A percentile compares a stretch with the other conserved stretches of the same genome.
phyloP scores from a whole-genome alignment of 2,113 vertebrate genomes.

The Rhipidura dahli region DNA sequence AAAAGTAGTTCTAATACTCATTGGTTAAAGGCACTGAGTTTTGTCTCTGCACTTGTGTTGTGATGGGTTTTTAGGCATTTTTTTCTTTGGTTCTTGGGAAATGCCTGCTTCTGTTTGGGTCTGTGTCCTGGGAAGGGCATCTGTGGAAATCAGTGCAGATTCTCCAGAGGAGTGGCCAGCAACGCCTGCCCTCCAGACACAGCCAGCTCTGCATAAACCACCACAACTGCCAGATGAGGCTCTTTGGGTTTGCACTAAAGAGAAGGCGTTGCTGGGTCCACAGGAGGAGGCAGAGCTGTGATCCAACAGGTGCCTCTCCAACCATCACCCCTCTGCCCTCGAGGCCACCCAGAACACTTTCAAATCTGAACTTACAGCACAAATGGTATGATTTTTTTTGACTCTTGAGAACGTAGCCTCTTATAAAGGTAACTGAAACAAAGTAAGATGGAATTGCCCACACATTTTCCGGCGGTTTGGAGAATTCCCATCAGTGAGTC shows the following conservation, averaged over 20 bases:
- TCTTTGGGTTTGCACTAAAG: not conserved
- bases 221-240: not conserved
- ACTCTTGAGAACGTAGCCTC: not conserved
- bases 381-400: rapidly evolving
- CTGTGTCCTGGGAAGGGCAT: not conserved
- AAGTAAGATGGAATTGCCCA: not conserved
- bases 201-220: not conserved
- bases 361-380: not conserved
- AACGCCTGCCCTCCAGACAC: not conserved
- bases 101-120: not conserved
- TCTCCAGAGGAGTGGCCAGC: not conserved
- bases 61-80: not conserved
- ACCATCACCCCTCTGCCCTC: not conserved
- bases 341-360: not conserved
- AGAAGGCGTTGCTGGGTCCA: not conserved
- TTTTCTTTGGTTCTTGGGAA: not conserved
- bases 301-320: not conserved
- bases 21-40: not conserved
- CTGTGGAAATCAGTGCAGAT: not conserved
- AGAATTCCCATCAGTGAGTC: conserved; percentile 36
- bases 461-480: not conserved
- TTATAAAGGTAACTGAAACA: not conserved
- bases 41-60: not conserved
- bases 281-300: not conserved
- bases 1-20: not conserved